Conservation (phyloP, 2,113 vertebrate genomes). For the Oenanthe melanoleuca region DNA sequence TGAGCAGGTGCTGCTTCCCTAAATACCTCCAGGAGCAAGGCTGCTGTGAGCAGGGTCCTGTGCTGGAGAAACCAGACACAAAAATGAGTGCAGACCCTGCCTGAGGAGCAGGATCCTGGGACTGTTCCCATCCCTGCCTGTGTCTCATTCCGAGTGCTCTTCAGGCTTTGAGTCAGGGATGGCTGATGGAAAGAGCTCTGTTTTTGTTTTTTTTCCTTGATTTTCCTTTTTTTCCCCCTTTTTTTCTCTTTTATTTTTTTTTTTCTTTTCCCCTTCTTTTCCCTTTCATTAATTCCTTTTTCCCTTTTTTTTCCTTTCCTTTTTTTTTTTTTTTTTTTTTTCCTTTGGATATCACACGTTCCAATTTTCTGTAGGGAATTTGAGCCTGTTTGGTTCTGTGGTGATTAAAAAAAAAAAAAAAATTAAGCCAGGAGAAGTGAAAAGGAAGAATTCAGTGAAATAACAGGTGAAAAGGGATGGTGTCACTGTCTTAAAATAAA, state of each 20-base stretch:
- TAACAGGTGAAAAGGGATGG: background rate
- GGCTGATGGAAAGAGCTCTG: background rate
- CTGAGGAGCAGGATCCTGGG: background rate
- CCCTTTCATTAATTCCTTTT: too few species aligned
- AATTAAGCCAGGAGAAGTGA: background rate
- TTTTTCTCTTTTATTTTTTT: too few species aligned
- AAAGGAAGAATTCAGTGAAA: background rate
- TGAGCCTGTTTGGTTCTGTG: background rate
- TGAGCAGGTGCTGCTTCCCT: background rate
- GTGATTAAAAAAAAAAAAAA: background rate
- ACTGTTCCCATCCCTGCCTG: background rate
- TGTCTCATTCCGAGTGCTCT: background rate
- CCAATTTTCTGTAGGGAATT: background rate
- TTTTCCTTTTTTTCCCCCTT: background rate
- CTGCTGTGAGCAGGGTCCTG: background rate
- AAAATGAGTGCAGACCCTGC: accelerated
- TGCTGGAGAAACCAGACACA: background rate
- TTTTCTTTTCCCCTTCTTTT: background rate
- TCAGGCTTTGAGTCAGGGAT: background rate
- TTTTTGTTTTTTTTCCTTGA: too few species aligned
- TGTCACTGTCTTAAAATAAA: background rate
- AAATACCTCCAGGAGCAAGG: background rate
- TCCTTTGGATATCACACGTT: background rate
- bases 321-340: background rate
- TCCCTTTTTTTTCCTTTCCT: background rate